Evolutionary conservation across 2,888 invertebrate genomes (phyloP), one percentile per base, ranked within the genome.

Genomic region (Helleia helle): DNA sequence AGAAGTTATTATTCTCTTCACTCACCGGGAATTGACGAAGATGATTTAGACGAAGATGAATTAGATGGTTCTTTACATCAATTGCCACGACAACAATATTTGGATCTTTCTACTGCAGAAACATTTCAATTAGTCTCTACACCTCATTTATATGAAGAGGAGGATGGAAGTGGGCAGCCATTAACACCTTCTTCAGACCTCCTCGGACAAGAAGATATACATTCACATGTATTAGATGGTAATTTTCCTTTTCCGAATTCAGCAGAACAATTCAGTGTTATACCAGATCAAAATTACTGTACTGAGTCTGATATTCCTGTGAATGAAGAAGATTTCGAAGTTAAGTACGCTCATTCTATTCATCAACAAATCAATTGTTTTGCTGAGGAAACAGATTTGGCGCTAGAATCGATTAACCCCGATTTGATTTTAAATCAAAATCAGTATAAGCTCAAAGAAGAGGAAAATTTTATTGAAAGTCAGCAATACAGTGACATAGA

Each of bases 91-190:
- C 74, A 87, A 40, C 88, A 89, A 42, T 90, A 89, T 55, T 72
- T 89, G 22, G 83, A 89, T 50, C 71, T 91, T 38, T 86, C 87
- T 36, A 81, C 87, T 4, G 80, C 87, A 4, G 89, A 89, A 61
- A 80, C 87, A 2, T 91, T 90, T 57, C 90, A 91, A 54, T 61
- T 91, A 48, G 85, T 90, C 8, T 84, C 88, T 5, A 83, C 87
- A 6, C 83, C 85, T 37, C 76, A 80, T 51, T 63, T 87, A 39
- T 88, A 89, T 43, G 89, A 89, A 45, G 88, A 90, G 62, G 89
- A 89, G 45, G 90, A 90, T 52, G 87, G 87, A 36, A 53, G 56
- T 26, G 81, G 84, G 12, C 86, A 86, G 48, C 88, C 88, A 29
- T 57, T 88, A 49, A 86, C 86, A 4, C 86, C 86, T 1, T 75